These are phyloP conservation scores for Colletes gigas DNA, from an alignment of 1,140 invertebrate genomes.

Conservation along the genomic window DNA sequence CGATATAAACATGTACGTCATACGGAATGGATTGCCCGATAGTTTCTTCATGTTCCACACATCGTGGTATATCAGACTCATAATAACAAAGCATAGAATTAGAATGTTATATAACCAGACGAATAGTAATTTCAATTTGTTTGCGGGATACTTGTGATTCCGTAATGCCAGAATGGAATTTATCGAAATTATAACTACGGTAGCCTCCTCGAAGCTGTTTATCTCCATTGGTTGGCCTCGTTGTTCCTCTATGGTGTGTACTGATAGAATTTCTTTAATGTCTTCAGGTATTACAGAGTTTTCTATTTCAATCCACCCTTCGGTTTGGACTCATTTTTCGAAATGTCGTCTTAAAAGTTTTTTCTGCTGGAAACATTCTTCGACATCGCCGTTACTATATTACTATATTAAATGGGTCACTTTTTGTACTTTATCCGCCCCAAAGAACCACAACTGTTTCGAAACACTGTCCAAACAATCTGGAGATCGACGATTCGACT, in stretches of 20 bases:
- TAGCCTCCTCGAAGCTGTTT: neutral
- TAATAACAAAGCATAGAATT: neutral
- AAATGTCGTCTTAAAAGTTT: too few relatives aligned
- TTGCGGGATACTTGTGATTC: neutral
- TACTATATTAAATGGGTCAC: too few relatives aligned
- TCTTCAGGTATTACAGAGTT: neutral
- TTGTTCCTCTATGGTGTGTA: neutral
- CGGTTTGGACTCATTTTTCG: too few relatives aligned
- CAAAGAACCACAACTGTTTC: too few relatives aligned
- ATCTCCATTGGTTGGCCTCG: neutral
- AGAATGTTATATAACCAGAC: neutral
- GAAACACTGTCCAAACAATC: too few relatives aligned
- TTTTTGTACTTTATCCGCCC: too few relatives aligned
- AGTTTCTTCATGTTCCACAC: neutral
- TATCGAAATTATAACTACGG: neutral
- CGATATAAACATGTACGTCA: neutral
- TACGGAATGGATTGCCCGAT: neutral
- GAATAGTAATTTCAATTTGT: neutral
- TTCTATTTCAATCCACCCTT: too few relatives aligned
- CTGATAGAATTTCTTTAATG: neutral
- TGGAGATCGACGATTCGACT: too few relatives aligned
- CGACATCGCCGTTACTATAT: too few relatives aligned
- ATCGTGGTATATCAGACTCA: fast-evolving
- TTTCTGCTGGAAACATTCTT: too few relatives aligned
- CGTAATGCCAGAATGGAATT: neutral